Evolutionary conservation across 1,140 invertebrate species (phyloP), one percentile per base, ranked within the genome.

Genomic region (Neodiprion virginianus): DNA sequence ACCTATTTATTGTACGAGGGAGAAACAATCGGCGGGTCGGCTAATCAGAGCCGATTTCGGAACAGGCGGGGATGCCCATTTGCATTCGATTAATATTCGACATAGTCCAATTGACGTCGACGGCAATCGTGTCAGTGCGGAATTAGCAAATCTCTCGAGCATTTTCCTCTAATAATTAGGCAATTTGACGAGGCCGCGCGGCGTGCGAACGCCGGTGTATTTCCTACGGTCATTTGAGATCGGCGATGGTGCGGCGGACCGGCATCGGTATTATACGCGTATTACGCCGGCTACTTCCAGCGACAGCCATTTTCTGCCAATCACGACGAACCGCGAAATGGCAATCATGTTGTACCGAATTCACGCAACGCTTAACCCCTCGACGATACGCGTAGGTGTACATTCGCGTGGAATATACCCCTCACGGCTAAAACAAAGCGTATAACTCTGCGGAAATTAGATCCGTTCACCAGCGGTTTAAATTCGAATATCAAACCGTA

Each of bases 61-160:
- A 1, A 1, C 1, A 4, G 28, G 28, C 28, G 28, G 28, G 28
- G 28, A 40, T 40, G 28, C 28, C 28, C 28, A 40, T 61, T 61
- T 61, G 53, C 53, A 61, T 61, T 61, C n/a, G 53, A 61, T 61
- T 61, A 61, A 61, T 61, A 61, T 61, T 61, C 53, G 53, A 61
- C 53, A 61, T 17, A 61, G 53, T 61, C 53, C 11, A 61, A 61
- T 61, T 61, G 53, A 61, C 53, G 53, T 61, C 53, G 8, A 61
- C 53, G n/a, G 53, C 53, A 61, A 61, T 61, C 53, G 53, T 17
- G 53, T 61, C 53, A 61, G 53, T 61, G 11, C n/a, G 11, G 53
- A 61, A 61, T 61, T 61, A 61, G 11, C 53, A 61, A 61, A 61
- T 61, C 53, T 61, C 53, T 61, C 53, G 53, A 61, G 53, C 53